Conservation (phyloP, 2,113 vertebrate species). For the Zosterops japonicus region DNA sequence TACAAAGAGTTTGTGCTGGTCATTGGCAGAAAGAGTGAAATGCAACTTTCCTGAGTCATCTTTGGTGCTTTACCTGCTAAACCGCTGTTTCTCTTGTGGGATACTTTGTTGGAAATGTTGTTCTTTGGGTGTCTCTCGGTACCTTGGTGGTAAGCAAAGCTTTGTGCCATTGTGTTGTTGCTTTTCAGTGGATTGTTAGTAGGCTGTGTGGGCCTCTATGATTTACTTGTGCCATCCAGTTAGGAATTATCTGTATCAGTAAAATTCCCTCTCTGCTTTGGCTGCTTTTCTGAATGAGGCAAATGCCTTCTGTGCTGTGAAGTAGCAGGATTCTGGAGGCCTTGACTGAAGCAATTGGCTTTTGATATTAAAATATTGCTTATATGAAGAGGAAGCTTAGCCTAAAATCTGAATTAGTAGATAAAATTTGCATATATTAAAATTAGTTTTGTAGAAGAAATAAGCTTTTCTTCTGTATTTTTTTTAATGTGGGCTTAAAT, state of each 20-base stretch:
- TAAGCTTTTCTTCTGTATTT: neutral
- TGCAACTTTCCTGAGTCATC: neutral
- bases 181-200: neutral
- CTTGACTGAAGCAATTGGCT: neutral
- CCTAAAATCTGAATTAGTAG: neutral
- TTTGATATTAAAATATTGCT: neutral
- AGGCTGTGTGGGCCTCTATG: neutral
- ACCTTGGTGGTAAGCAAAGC: neutral
- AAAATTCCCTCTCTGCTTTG: neutral
- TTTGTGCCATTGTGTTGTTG: neutral
- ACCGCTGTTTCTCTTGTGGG: neutral
- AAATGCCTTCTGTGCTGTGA: slow-evolving; percentile 3
- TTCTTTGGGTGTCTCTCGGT: neutral
- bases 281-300: neutral
- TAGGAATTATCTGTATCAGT: neutral
- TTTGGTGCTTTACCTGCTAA: neutral
- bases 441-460: neutral
- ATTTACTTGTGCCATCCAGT: neutral
- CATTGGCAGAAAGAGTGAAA: neutral
- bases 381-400: neutral
- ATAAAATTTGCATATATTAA: neutral
- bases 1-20: neutral
- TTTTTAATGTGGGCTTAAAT: neutral
- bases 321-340: neutral
- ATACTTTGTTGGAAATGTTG: neutral